phyloP scores from a whole-genome alignment of 2,113 vertebrate species.

The Phylloscopus whistleri region DNA sequence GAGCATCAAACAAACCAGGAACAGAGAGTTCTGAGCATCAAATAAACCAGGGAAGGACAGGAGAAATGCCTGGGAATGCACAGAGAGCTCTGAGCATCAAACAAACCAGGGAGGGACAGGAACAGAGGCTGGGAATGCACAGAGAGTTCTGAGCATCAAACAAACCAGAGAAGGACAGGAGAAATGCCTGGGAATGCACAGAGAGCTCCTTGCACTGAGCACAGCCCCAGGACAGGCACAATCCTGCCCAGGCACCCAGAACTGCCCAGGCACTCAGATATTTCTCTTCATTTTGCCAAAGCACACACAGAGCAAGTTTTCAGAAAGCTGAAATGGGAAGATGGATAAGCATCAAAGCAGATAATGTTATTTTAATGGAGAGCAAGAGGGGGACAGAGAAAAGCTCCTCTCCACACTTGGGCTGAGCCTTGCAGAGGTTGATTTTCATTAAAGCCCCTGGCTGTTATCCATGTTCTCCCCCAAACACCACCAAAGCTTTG shows the following conservation, averaged over 20 bases:
- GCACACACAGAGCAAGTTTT: background rate
- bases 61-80: no score
- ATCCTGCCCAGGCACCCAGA: background rate
- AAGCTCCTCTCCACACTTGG: background rate
- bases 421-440: background rate
- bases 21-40: no score
- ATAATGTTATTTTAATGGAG: background rate
- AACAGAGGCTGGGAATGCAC: no score
- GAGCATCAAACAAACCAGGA: no score
- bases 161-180: background rate
- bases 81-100: no score
- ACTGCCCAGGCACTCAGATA: background rate
- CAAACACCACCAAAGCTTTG: background rate
- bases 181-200: background rate
- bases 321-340: background rate
- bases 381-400: accelerated
- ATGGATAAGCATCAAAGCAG: background rate
- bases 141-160: background rate
- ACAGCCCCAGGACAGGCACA: background rate
- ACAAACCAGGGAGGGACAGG: background rate
- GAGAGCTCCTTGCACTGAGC: background rate
- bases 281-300: background rate
- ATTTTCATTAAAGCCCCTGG: background rate
- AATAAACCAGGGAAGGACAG: no score
- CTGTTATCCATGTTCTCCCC: background rate